Evolutionary conservation across 2,113 vertebrate species (phyloP).

Genomic region (Gobius niger): DNA sequence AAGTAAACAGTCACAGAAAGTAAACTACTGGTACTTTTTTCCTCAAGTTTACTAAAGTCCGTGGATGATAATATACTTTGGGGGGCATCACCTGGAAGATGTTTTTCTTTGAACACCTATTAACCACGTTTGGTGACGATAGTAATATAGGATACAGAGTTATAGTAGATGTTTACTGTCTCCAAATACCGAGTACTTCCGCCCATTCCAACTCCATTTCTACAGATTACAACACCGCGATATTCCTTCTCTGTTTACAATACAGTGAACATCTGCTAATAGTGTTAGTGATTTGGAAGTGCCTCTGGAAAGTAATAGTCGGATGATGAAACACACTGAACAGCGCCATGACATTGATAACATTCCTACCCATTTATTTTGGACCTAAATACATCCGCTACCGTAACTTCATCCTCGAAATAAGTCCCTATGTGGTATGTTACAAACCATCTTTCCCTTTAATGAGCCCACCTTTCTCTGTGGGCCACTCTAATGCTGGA

Average conservation of each 20-base stretch:
- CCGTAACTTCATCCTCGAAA: conserved; percentile 16
- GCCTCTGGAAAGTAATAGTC: conserved; percentile 58
- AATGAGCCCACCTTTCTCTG: conserved; percentile 31
- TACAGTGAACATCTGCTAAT: conserved; percentile 53
- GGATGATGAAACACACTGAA: conserved; percentile 49
- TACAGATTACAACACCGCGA: conserved; percentile 4
- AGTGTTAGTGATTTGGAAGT: conserved; percentile 46
- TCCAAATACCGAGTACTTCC: too few relatives aligned
- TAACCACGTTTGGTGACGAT: too few relatives aligned
- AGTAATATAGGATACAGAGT: too few relatives aligned
- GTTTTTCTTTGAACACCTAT: too few relatives aligned
- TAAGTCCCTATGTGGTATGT: conserved; percentile 21
- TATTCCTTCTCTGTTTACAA: conserved; percentile 26
- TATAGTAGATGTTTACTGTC: too few relatives aligned
- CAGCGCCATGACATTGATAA: conserved; percentile 40
- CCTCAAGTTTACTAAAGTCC: too few relatives aligned
- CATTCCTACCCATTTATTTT: conserved; percentile 14
- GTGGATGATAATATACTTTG: too few relatives aligned
- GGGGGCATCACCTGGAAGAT: too few relatives aligned
- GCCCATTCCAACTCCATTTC: not conserved
- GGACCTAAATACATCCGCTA: conserved; percentile 16
- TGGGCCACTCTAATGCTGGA: conserved; percentile 14
- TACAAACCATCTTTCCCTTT: conserved; percentile 31
- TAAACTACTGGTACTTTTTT: too few relatives aligned
- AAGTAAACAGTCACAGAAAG: too few relatives aligned